Percentiles rank a stretch among this genome's conserved stretches.
These are phyloP conservation scores for Panthera uncia DNA, from an alignment of 2,113 vertebrate species.

Conservation along the genomic window DNA sequence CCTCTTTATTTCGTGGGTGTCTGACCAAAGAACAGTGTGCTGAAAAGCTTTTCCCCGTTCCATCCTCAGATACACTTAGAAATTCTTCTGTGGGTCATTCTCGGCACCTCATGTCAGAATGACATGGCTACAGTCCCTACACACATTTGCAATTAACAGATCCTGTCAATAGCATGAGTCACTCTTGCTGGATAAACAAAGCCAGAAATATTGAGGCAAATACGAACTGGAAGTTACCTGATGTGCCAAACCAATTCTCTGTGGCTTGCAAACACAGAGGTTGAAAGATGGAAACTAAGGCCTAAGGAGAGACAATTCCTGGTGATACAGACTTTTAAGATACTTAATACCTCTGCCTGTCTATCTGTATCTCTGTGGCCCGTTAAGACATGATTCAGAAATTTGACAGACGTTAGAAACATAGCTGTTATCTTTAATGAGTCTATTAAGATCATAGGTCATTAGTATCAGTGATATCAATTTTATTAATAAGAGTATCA, in stretches of 20 bases:
- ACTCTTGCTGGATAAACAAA: slow-evolving; percentile 2
- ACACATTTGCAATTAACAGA: background rate
- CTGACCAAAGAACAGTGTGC: background rate
- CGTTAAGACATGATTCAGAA: background rate
- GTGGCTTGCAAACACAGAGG: background rate
- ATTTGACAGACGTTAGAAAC: background rate
- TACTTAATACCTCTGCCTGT: background rate
- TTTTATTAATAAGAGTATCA: slow-evolving; percentile 5
- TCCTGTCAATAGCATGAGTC: background rate
- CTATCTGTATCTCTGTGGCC: background rate
- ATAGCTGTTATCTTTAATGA: background rate
- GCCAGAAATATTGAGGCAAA: background rate
- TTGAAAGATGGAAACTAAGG: background rate
- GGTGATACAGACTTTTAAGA: background rate
- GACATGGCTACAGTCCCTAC: background rate
- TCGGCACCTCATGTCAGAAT: background rate
- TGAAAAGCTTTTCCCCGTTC: background rate
- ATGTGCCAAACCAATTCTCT: background rate
- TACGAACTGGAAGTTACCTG: background rate
- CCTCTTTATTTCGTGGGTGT: background rate
- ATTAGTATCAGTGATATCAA: background rate
- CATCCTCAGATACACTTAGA: background rate
- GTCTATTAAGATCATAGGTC: background rate
- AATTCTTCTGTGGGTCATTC: background rate
- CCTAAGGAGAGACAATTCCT: background rate